These are phyloP conservation scores for Sinopyrophorus schimmeli DNA, from an alignment of 2,888 invertebrate species.

Conservation along the genomic window DNA sequence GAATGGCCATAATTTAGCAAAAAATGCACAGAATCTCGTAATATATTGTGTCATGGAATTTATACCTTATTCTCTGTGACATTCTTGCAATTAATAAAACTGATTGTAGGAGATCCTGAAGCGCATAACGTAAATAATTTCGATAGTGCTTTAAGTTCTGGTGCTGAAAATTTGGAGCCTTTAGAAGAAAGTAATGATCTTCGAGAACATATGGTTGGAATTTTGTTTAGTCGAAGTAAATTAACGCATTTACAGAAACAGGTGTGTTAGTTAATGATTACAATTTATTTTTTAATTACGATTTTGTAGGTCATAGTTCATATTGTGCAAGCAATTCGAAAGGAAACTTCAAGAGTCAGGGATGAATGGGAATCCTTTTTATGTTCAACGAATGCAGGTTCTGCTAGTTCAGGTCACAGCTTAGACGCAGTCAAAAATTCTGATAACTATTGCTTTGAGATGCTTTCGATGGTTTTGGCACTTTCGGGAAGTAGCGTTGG, in stretches of 20 bases:
- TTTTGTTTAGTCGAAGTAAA: conserved; percentile 91
- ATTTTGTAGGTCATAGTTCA: conserved; percentile 77
- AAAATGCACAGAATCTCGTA: no score
- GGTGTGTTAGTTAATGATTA: no score
- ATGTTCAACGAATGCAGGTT: conserved; percentile 55
- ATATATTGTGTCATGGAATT: no score
- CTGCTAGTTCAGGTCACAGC: conserved; percentile 48
- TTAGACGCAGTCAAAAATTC: conserved; percentile 59
- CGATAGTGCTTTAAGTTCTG: conserved; percentile 45
- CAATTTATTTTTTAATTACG: no score
- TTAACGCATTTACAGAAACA: conserved; percentile 91
- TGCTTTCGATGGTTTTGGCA: conserved; percentile 93
- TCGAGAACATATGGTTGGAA: conserved; percentile 95
- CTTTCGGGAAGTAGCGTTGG: conserved; percentile 94
- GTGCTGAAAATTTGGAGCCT: conserved; percentile 55
- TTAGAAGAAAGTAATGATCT: conserved; percentile 60
- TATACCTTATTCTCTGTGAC: no score
- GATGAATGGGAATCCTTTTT: conserved; percentile 87
- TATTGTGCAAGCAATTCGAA: conserved; percentile 87
- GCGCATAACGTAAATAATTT: conserved; percentile 44
- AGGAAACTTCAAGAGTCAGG: conserved; percentile 82
- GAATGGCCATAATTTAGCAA: no score
- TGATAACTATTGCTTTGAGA: conserved; percentile 97
- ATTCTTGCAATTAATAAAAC: no score
- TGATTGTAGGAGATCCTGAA: conserved; percentile 71